phyloP scores from a whole-genome alignment of 2,888 invertebrate genomes.

The Euplagia quadripunctaria region DNA sequence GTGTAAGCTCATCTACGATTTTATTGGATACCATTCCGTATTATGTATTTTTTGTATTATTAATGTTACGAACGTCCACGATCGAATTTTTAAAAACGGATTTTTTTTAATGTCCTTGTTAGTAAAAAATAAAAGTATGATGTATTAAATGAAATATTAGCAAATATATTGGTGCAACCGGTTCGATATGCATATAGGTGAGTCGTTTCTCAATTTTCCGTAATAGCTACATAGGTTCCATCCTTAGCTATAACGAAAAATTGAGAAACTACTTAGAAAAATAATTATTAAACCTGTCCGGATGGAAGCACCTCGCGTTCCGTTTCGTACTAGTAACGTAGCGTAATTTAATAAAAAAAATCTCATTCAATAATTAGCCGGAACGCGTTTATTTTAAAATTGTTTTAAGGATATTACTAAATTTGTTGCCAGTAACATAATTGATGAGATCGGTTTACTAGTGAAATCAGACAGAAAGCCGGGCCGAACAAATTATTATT shows the following conservation, averaged over 20 bases:
- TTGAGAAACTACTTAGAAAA: conserved; percentile 47
- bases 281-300: conserved; percentile 60
- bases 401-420: background rate
- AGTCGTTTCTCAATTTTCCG: conserved; percentile 27
- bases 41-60: conserved; percentile 23
- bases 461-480: background rate
- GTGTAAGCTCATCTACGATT: conserved; percentile 39
- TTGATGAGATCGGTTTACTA: background rate
- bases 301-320: conserved; percentile 37
- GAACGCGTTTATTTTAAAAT: conserved; percentile 13
- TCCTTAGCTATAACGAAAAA: too few species aligned
- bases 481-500: background rate
- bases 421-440: background rate
- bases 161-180: conserved; percentile 8
- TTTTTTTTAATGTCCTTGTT: background rate
- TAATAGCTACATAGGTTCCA: conserved; percentile 5
- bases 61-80: conserved; percentile 1
- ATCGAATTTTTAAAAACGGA: background rate
- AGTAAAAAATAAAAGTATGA: conserved; percentile 9
- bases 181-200: conserved; percentile 17
- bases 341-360: conserved; percentile 29
- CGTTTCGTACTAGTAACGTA: conserved; percentile 30
- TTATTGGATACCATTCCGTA: conserved; percentile 16
- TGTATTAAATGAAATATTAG: conserved; percentile 12
- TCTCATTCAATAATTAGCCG: conserved; percentile 12